phyloP scores from a whole-genome alignment of 2,113 vertebrate species.

The Nansenia antarctica region DNA sequence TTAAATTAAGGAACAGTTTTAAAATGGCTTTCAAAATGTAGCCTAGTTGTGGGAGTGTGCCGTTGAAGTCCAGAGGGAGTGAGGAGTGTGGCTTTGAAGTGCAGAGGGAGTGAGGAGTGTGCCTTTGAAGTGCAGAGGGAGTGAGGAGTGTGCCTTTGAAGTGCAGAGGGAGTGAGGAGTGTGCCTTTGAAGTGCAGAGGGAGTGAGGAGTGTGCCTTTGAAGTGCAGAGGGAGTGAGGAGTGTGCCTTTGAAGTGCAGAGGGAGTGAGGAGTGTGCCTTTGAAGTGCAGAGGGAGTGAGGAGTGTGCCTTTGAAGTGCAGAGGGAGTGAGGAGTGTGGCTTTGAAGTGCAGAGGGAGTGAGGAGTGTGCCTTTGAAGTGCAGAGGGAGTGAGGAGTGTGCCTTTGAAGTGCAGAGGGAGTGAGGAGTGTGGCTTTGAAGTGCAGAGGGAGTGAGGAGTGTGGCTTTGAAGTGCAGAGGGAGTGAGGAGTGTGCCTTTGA shows the following conservation, averaged over 20 bases:
- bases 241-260: constrained; percentile 24
- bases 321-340: constrained; percentile 36
- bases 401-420: constrained; percentile 21
- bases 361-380: constrained; percentile 31
- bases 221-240: too few species aligned
- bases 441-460: too few species aligned
- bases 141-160: constrained; percentile 30
- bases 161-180: too few species aligned
- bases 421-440: constrained; percentile 33
- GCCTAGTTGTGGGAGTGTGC: constrained; percentile 23
- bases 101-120: constrained; percentile 36
- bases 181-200: constrained; percentile 24
- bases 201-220: constrained; percentile 32
- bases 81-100: constrained; percentile 57
- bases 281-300: too few species aligned
- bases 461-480: constrained; percentile 26
- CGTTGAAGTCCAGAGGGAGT: too few species aligned
- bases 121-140: constrained; percentile 26
- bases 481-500: constrained; percentile 31
- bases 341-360: too few species aligned
- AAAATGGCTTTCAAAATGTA: constrained; percentile 48
- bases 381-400: too few species aligned
- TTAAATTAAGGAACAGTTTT: constrained; percentile 57
- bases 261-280: constrained; percentile 35
- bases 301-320: constrained; percentile 27